phyloP scores from a whole-genome alignment of 1,140 invertebrate genomes.

The Procambarus clarkii region DNA sequence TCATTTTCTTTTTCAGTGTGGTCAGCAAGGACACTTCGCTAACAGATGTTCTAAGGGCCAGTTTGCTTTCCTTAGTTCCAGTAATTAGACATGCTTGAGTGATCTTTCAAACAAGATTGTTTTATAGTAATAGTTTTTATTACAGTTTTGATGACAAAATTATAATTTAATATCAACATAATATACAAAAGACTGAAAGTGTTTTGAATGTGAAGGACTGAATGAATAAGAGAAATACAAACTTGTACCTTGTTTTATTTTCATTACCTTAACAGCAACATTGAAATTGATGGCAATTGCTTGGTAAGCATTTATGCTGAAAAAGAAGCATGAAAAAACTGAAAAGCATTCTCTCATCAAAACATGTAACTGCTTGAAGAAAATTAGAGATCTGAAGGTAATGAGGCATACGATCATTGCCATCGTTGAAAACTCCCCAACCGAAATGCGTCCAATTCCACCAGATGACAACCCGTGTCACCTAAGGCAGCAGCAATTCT shows the following conservation, averaged over 20 bases:
- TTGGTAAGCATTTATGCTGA: too few species aligned
- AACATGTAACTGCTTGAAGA: too few species aligned
- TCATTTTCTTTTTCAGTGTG: constrained; percentile 83
- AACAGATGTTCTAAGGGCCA: constrained; percentile 99
- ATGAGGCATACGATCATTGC: too few species aligned
- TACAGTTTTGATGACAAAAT: neutral
- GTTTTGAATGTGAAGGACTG: neutral
- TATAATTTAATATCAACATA: neutral
- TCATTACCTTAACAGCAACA: too few species aligned
- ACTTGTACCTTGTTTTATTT: neutral
- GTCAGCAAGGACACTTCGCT: constrained; percentile 98
- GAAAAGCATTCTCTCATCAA: too few species aligned
- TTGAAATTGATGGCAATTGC: too few species aligned
- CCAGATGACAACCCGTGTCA: too few species aligned
- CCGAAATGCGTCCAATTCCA: too few species aligned
- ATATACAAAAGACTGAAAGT: neutral
- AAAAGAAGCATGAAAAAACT: too few species aligned
- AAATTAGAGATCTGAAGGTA: too few species aligned
- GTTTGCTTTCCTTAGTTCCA: constrained; percentile 90
- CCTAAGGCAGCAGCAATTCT: too few species aligned
- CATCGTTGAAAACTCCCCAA: too few species aligned
- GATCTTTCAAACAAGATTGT: neutral
- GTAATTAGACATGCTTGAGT: constrained; percentile 24
- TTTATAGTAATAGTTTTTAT: neutral
- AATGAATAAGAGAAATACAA: neutral